A percentile compares a stretch with the other conserved stretches of the same genome.
Evolutionary conservation across 2,888 invertebrate genomes (phyloP).

Genomic region (Drosophila buzzatii): DNA sequence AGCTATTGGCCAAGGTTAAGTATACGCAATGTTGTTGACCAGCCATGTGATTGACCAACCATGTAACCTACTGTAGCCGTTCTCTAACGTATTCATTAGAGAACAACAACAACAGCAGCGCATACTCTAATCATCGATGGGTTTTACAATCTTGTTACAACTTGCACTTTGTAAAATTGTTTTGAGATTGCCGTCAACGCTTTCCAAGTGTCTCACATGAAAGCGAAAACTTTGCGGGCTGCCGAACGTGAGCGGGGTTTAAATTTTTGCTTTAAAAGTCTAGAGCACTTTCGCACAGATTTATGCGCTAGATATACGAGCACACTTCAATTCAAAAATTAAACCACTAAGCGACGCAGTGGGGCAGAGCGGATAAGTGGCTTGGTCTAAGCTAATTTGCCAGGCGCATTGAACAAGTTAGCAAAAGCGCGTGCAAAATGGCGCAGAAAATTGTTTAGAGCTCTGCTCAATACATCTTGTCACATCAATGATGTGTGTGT

Average conservation of each 20-base stretch:
- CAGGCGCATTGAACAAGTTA: constrained; percentile 61
- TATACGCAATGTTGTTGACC: constrained; percentile 42
- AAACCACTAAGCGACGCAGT: constrained; percentile 57
- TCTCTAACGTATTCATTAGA: constrained; percentile 5
- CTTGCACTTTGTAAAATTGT: constrained; percentile 40
- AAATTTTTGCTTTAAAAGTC: constrained; percentile 48
- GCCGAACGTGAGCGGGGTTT: constrained; percentile 64
- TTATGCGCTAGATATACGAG: constrained; percentile 52
- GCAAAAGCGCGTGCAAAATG: constrained; percentile 53
- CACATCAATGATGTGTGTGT: constrained; percentile 12
- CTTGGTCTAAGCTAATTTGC: constrained; percentile 70
- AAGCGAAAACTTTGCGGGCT: constrained; percentile 53
- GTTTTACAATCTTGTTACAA: constrained; percentile 17
- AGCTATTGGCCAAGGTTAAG: constrained; percentile 37
- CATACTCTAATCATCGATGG: constrained; percentile 4
- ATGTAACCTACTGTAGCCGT: constrained; percentile 21
- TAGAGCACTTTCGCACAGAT: constrained; percentile 56
- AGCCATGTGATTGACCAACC: constrained; percentile 29
- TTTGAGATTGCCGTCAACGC: constrained; percentile 42
- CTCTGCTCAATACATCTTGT: constrained; percentile 36
- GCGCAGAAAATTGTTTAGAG: constrained; percentile 53
- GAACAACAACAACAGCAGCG: neutral
- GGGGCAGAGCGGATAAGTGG: constrained; percentile 9
- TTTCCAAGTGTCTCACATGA: constrained; percentile 60
- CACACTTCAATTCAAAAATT: constrained; percentile 38